Base-by-base conservation (phyloP, 2,888 invertebrate species). In the Synergus gifuensis region DNA sequence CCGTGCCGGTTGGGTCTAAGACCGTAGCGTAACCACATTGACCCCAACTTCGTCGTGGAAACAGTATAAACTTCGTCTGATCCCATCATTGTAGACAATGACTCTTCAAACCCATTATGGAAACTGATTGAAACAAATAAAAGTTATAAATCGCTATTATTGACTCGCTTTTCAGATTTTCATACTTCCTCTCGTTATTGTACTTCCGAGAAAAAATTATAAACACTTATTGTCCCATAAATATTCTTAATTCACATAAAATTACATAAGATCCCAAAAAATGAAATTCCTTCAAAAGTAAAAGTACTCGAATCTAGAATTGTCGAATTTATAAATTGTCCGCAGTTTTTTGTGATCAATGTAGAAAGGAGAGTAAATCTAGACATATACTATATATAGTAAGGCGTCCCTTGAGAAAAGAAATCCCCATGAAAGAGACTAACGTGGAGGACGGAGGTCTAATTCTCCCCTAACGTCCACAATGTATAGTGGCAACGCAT, bases 361-460 rank as follows among this genome's bases (percentile, higher is more conserved):
- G 54, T 58, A 18, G 18, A 58, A 58, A 58, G 18, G 54, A 16
- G 54, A 58, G 54, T 9, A 58, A 58, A 58, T n/a, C 54, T 58
- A 58, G 54, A 58, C 54, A 18, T 58, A 46, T 46, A 58, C 54
- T 58, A 58, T 58, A 58, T 58, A 58, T 16, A 54, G n/a, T 18
- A 58, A 18, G 3, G 46, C 54, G 54, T 58, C 54, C 54, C 54
- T 58, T 58, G 9, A 58, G 54, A 58, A 58, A 58, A 58, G 54
- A 58, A 58, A 58, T 58, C 54, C 54, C 54, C 54, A 58, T 54
- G 54, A n/a, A 54, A 54, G 54, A n/a, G 54, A n/a, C n/a, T 54
- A 36, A 36, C 36, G 36, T 36, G 36, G 36, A 36, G 36, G 36
- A 36, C 54, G n/a, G 18, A 58, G 54, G 54, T 58, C 54, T 58